These are phyloP conservation scores for Myrmecobius fasciatus DNA, from an alignment of 2,113 vertebrate species.

Conservation along the genomic window DNA sequence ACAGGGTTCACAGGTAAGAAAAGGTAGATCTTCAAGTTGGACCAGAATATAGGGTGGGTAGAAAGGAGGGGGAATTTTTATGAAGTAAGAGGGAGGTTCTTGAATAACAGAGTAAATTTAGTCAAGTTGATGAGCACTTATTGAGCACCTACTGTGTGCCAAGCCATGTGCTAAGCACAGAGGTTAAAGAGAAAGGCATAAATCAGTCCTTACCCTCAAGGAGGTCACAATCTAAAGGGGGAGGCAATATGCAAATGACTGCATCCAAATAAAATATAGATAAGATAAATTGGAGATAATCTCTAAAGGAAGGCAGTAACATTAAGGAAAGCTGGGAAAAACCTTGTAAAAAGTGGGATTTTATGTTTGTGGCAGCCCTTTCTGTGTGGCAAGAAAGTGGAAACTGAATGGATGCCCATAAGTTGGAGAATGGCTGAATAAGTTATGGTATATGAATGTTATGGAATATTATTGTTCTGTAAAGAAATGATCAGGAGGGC, in stretches of 20 bases:
- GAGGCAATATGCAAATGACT: not conserved
- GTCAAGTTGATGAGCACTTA: not conserved
- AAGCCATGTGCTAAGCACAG: not conserved
- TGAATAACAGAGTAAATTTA: not conserved
- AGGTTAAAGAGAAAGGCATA: not conserved
- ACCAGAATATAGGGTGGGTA: not conserved
- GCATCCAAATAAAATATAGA: not conserved
- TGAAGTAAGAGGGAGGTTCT: not conserved
- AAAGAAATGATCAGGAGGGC: too few relatives aligned
- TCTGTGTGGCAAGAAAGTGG: too few relatives aligned
- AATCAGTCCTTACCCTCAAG: not conserved
- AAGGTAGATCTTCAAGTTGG: not conserved
- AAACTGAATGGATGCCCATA: too few relatives aligned
- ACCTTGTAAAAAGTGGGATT: not conserved
- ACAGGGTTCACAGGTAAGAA: not conserved
- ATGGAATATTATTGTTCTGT: too few relatives aligned
- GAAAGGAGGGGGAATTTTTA: not conserved
- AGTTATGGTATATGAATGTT: too few relatives aligned
- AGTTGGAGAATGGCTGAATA: too few relatives aligned
- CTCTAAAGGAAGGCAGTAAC: not conserved
- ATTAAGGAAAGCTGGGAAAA: not conserved
- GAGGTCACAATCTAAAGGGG: not conserved
- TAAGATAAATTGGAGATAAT: not conserved
- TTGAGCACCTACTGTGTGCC: not conserved
- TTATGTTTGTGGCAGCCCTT: too few relatives aligned